Base-by-base conservation (phyloP, 2,113 vertebrate species). In the Chiloscyllium plagiosum region DNA sequence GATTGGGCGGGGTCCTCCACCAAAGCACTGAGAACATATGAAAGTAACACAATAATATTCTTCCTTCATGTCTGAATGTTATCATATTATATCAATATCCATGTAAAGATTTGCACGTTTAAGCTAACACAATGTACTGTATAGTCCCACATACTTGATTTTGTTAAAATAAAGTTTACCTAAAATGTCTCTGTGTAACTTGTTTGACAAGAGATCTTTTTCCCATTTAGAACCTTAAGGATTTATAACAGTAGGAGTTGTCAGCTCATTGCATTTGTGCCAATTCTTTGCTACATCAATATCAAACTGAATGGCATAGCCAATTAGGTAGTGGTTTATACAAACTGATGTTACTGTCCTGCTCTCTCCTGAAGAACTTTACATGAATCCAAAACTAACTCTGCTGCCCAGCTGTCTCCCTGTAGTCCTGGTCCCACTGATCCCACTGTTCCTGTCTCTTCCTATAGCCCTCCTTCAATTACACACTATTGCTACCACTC, bases 101-200 rank as follows among this genome's bases (percentile, higher is more conserved):
- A 96, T 98, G 97, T 98, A 97, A 98, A 98, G 97, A 96, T 96
- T 97, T 97, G 97, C 98, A 98, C 97, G 97, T 97, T 97, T 97
- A 97, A 98, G 97, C 96, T 97, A 97, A 52, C n/a, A 96, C 96
- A 96, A 97, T 97, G 97, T 98, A 97, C 97, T 98, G 97, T 97
- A 98, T 97, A 98, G 97, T 97, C 97, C 97, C 98, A 98, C 97
- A 97, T 97, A 98, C 98, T 97, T 98, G 97, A 98, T 97, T 98
- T 98, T 97, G 97, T 97, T 97, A 97, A 97, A 99, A 98, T 98
- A 99, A 99, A 99, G 97, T 96, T 97, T 97, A 94, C 47, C 96
- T 94, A 96, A 96, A 96, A 96, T 26, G 86, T 83, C 29, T 78
- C 33, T 80, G 29, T 66, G 26, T 65, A 65, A 65, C 52, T 10